Evolutionary conservation across 1,140 invertebrate species (phyloP), one percentile per base, ranked within the genome.

Genomic region (Drosophila arizonae): DNA sequence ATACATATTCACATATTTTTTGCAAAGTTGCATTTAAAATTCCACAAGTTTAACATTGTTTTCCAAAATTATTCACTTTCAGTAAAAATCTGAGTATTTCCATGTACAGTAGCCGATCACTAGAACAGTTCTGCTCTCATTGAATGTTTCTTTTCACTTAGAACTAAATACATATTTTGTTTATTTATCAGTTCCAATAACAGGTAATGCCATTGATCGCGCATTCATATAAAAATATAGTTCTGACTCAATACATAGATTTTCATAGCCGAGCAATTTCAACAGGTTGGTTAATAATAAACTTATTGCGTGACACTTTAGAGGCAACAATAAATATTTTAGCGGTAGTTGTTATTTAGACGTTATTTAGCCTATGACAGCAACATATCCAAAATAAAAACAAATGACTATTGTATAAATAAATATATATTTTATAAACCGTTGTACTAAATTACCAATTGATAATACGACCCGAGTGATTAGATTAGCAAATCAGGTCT

Each of bases 271-370:
- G 33, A 62, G 58, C 17, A 50, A 76, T 86, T 87, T 76, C 54
- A 64, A 76, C 82, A 79, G 80, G 67, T 86, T 86, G 68, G 67
- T 76, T 81, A 81, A 79, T 76, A 87, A 74, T 65, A 62, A 86
- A 68, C 70, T 43, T 75, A 77, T 75, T 81, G 74, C 70, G 56
- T 63, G 36, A 56, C 79, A 86, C 33, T 78, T 70, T 85, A 41
- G 15, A 64, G 21, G 21, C 51, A 70, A 41, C 57, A 56, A 74
- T 26, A 76, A 57, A 50, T 56, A 46, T 15, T 28, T 26, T 24
- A 61, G 28, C 68, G 56, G 13, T 61, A 68, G 17, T 61, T 65
- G 46, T 52, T 69, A 56, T 72, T 72, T 50, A 51, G 58, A 60
- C 52, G 15, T n/a, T n/a, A n/a, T n/a, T n/a, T n/a, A n/a, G n/a